These are phyloP conservation scores for Bombus superbus DNA, from an alignment of 1,140 invertebrate species.

Conservation along the genomic window DNA sequence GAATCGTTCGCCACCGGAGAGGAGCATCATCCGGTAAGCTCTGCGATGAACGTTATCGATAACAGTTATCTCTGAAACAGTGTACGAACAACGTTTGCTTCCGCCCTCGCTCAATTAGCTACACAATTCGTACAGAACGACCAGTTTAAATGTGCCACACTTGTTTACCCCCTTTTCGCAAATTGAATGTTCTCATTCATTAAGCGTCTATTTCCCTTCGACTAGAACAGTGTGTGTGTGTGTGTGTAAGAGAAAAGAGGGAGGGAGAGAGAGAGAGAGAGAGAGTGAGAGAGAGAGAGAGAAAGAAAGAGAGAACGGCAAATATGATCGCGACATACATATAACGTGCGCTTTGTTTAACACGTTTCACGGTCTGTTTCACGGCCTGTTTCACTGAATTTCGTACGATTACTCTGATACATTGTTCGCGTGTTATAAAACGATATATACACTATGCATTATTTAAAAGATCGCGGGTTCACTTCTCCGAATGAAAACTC, in stretches of 20 bases:
- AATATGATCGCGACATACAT: background rate
- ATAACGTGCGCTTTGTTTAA: background rate
- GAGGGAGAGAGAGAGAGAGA: background rate
- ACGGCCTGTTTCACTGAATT: background rate
- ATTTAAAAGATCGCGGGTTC: background rate
- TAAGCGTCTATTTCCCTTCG: background rate
- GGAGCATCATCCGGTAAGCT: background rate
- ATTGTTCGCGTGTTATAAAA: background rate
- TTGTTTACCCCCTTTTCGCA: background rate
- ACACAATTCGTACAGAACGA: background rate
- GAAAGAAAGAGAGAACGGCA: background rate
- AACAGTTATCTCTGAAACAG: conserved; percentile 21
- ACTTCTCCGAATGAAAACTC: background rate
- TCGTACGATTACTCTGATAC: background rate
- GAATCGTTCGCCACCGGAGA: conserved; percentile 1
- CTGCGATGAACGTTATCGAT: conserved; percentile 41
- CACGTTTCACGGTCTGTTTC: background rate
- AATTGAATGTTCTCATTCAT: background rate
- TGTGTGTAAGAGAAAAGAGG: no score
- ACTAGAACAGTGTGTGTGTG: no score
- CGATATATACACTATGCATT: background rate
- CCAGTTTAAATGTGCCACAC: background rate
- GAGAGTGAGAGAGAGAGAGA: no score
- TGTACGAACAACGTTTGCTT: conserved; percentile 3
- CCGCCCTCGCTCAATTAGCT: conserved; percentile 11